phyloP scores from a whole-genome alignment of 1,140 invertebrate species.

The Magallana gigas region DNA sequence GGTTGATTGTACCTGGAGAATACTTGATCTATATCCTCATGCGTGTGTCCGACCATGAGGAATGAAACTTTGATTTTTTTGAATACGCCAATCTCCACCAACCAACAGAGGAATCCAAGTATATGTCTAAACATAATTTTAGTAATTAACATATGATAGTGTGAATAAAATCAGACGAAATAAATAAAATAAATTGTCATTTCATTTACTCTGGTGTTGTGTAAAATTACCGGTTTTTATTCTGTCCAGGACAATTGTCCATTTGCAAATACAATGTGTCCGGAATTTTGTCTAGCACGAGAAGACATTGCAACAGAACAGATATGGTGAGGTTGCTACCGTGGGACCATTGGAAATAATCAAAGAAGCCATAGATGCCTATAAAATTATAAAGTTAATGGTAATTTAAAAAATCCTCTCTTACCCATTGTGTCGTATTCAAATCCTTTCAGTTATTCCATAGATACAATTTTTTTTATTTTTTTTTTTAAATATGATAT shows the following conservation, averaged over 20 bases:
- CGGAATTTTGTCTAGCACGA: neutral
- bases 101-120: constrained; percentile 32
- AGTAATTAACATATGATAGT: neutral
- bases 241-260: constrained; percentile 43
- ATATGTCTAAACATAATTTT: constrained; percentile 42
- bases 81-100: constrained; percentile 48
- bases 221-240: constrained; percentile 37
- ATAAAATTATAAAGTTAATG: neutral
- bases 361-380: constrained; percentile 41
- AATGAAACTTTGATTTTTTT: constrained; percentile 48
- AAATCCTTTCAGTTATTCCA: no score
- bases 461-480: no score
- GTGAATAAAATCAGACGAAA: neutral
- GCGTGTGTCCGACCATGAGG: constrained; percentile 53
- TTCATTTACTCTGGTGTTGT: neutral
- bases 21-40: constrained; percentile 55
- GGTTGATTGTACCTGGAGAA: constrained; percentile 41
- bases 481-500: no score
- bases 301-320: neutral
- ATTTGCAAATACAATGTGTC: constrained; percentile 40
- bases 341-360: constrained; percentile 39
- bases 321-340: constrained; percentile 3
- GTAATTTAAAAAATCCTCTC: neutral
- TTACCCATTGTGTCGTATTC: no score
- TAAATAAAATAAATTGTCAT: neutral